Evolutionary conservation across 2,113 vertebrate genomes (phyloP).

Genomic region (Crotalus viridis): DNA sequence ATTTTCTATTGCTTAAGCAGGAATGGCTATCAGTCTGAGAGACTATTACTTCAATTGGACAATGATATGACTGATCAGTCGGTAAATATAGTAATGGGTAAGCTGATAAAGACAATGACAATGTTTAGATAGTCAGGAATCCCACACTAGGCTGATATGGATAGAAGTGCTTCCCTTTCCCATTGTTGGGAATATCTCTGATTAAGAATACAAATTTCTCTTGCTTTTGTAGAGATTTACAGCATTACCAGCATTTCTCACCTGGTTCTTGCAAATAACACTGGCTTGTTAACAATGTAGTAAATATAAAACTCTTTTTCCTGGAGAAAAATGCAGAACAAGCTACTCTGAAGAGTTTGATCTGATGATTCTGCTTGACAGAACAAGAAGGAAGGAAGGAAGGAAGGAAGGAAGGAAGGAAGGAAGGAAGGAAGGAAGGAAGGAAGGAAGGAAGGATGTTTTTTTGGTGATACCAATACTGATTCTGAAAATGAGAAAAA

Average conservation of each 20-base stretch:
- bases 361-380: conserved; percentile 1
- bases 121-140: background rate
- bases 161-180: background rate
- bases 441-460: background rate
- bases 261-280: background rate
- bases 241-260: background rate
- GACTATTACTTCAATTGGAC: background rate
- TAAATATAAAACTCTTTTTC: background rate
- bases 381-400: conserved; percentile 51
- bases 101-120: background rate
- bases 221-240: no score
- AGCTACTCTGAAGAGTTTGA: background rate
- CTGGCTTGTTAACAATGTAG: background rate
- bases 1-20: background rate
- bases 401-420: conserved; percentile 7
- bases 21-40: background rate
- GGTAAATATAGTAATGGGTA: background rate
- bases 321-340: background rate
- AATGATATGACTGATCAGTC: background rate
- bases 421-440: background rate
- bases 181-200: background rate
- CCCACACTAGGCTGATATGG: background rate
- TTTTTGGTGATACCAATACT: conserved; percentile 50
- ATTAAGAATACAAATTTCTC: background rate
- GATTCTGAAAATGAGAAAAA: conserved; percentile 62